Percentiles rank a stretch among this genome's conserved stretches.
Conservation (phyloP, 2,888 invertebrate species). For the Trypoxylon attenuatum region DNA sequence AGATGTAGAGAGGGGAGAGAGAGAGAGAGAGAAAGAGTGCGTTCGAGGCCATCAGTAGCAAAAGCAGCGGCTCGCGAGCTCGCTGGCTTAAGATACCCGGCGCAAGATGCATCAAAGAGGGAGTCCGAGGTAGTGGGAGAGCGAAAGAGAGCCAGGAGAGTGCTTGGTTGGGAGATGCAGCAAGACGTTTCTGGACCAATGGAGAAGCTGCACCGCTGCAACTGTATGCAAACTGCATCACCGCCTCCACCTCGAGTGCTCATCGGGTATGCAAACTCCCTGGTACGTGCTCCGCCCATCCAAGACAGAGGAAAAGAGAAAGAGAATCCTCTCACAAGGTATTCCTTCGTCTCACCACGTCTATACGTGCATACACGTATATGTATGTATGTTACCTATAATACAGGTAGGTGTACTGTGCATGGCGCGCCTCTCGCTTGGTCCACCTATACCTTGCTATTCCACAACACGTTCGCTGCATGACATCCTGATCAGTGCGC, state of each 20-base stretch:
- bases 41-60: slow-evolving; percentile 32
- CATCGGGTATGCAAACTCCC: slow-evolving; percentile 71
- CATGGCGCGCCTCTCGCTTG: too few relatives aligned
- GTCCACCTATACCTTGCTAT: too few relatives aligned
- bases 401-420: too few relatives aligned
- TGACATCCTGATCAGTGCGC: too few relatives aligned
- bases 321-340: too few relatives aligned
- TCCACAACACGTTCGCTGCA: too few relatives aligned
- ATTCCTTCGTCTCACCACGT: too few relatives aligned
- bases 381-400: too few relatives aligned
- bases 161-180: slow-evolving; percentile 56
- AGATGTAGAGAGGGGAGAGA: too few relatives aligned
- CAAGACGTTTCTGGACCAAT: slow-evolving; percentile 70
- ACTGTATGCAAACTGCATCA: slow-evolving; percentile 71
- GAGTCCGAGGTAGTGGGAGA: slow-evolving; percentile 53
- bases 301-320: too few relatives aligned
- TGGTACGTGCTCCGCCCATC: slow-evolving; percentile 67
- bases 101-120: slow-evolving; percentile 40
- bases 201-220: slow-evolving; percentile 63
- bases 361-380: not conserved
- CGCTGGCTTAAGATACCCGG: slow-evolving; percentile 51
- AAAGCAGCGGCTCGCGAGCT: slow-evolving; percentile 39
- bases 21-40: too few relatives aligned
- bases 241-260: slow-evolving; percentile 65
- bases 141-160: slow-evolving; percentile 40